Evolutionary conservation across 2,888 invertebrate species (phyloP).

Genomic region (Scelioninae gen. 1): DNA sequence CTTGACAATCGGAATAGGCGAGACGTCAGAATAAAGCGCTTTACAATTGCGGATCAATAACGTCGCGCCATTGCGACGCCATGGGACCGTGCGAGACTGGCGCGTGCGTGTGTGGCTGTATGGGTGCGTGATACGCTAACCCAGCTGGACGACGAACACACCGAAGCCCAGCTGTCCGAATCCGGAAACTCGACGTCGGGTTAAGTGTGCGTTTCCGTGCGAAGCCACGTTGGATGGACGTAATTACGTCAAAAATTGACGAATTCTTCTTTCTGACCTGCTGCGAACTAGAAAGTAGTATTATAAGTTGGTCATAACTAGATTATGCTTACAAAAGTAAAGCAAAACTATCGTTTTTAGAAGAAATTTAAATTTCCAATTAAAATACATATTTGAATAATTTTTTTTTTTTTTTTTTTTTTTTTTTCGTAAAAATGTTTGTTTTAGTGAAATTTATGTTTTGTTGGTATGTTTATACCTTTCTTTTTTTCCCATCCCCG

Average conservation of each 20-base stretch:
- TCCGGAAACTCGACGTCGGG: slow-evolving; percentile 53
- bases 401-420: no score
- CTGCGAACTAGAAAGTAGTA: no score
- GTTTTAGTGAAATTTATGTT: no score
- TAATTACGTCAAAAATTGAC: slow-evolving; percentile 16
- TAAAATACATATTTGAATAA: no score
- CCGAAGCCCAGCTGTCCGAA: slow-evolving; percentile 52
- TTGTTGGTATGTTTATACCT: no score
- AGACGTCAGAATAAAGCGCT: slow-evolving; percentile 55
- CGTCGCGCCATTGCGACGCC: slow-evolving; percentile 71
- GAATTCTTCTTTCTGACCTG: no score
- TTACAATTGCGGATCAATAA: slow-evolving; percentile 74
- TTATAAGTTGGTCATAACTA: no score
- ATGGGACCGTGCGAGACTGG: slow-evolving; percentile 36
- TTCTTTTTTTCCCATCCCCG: no score
- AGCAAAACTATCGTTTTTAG: no score
- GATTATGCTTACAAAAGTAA: no score
- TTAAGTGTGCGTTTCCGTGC: slow-evolving; percentile 55
- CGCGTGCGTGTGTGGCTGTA: slow-evolving; percentile 12
- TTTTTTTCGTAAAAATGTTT: no score
- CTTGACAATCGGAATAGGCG: slow-evolving; percentile 58
- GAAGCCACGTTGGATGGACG: neutral
- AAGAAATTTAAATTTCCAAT: no score
- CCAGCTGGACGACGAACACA: slow-evolving; percentile 47
- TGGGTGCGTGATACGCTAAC: slow-evolving; percentile 30